A percentile compares a stretch with the other conserved stretches of the same genome.
Evolutionary conservation across 2,113 vertebrate genomes (phyloP).

Genomic region (Arizona elegans): DNA sequence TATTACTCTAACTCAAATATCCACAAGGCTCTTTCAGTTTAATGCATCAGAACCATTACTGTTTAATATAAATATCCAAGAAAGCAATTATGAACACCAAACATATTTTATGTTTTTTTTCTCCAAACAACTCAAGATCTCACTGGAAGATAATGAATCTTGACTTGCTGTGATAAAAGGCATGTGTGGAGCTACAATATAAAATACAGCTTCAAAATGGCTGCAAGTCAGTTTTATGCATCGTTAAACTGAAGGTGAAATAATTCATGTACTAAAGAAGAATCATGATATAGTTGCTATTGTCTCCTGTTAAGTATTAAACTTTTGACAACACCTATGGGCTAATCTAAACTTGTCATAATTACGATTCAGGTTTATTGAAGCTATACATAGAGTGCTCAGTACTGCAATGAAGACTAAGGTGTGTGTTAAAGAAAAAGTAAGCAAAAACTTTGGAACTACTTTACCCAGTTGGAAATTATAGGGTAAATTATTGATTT

Average conservation of each 20-base stretch:
- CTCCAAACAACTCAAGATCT: background rate
- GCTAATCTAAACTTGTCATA: background rate
- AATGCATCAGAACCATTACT: slow-evolving; percentile 19
- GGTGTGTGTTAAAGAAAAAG: background rate
- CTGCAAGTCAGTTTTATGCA: fast-evolving
- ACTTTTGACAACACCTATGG: background rate
- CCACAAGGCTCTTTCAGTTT: background rate
- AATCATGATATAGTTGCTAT: background rate
- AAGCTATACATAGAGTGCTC: background rate
- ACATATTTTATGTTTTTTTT: background rate
- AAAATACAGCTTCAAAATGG: background rate
- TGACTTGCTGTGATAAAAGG: background rate
- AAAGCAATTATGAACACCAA: background rate
- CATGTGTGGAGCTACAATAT: background rate
- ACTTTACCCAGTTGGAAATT: background rate
- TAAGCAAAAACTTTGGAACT: background rate
- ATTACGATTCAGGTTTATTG: background rate
- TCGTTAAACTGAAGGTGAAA: background rate
- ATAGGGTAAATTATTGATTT: background rate
- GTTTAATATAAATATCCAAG: background rate
- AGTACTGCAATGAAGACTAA: background rate
- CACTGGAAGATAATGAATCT: slow-evolving; percentile 3
- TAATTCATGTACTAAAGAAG: background rate
- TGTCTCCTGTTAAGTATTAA: background rate
- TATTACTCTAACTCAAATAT: background rate